Base-by-base conservation (phyloP, 2,888 invertebrate genomes). In the Euzophera pinguis region DNA sequence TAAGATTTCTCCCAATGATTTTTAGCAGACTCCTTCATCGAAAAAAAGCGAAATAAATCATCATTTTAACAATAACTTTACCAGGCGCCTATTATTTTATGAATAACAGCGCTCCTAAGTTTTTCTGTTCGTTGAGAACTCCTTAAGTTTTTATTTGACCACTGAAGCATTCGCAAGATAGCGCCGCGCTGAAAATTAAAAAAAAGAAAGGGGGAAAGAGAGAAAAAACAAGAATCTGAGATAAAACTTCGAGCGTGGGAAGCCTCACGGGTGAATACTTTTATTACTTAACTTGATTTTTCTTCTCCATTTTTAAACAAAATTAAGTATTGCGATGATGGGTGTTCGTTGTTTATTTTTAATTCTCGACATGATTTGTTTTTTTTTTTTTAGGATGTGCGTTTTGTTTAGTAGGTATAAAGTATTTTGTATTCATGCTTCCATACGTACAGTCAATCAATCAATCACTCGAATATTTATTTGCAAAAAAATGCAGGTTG, bases 71-170 rank as follows among this genome's bases (percentile, higher is more conserved):
- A n/a, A n/a, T n/a, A n/a, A n/a, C n/a, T n/a, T n/a, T n/a, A n/a
- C n/a, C n/a, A n/a, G n/a, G n/a, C n/a, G 22, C 5, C 5, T 22
- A 5, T 22, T 22, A 22, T 22, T 39, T 38, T 4, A 38, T 14
- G 1, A 14, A 8, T 37, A 16, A 22, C 29, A 52, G 57, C 57
- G 70, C 74, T 71, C 55, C 59, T 17, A 10, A 17, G 37, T 54
- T 57, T 58, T 59, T 3, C 16, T 81, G 70, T 70, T 83, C 84
- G 60, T 73, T 74, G 78, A 81, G 71, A 86, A 84, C 86, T 88
- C 83, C 78, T 85, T 81, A 87, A 88, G 88, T 89, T 90, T 89
- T 89, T 89, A 89, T 90, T 89, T 89, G 90, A 89, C 90, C 90
- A 87, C 89, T 90, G 90, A 89, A 90, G 90, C 90, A 86, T 90